Evolutionary conservation across 2,888 invertebrate genomes (phyloP), one percentile per base, ranked within the genome.

Genomic region (Agonopterix subpropinquella): DNA sequence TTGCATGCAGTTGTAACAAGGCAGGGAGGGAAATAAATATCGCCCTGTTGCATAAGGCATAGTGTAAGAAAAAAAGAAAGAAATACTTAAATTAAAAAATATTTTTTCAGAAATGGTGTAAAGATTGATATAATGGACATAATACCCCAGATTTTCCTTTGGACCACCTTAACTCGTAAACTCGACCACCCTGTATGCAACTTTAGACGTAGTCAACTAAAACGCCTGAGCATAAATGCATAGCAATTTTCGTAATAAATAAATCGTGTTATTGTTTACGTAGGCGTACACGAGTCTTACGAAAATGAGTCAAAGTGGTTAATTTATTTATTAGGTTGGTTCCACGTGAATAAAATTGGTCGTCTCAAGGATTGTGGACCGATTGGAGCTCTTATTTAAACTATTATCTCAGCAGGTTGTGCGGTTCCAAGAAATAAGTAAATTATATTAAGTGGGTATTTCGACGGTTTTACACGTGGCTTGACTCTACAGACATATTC

Each of bases 261-360:
- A 42, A 11, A 42, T 11, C 11, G n/a, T 11, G 42, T 5, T 42
- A 11, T n/a, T n/a, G 39, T 39, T 39, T 44, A 47, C 45, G 65
- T 67, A 65, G 69, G 68, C 64, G 68, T 70, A 66, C 68, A 68
- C 68, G 67, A 54, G 66, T 36, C 45, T 41, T 8, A 13, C 18
- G 36, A 15, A 11, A n/a, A 53, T 15, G 36, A 15, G 18, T 48
- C 44, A 11, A 28, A 36, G n/a, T 9, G 13, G 28, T 36, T 36
- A 43, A 28, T 28, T 37, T 47, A 43, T 36, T 42, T 42, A 42
- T 45, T 47, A 35, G 42, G 11, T 10, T 41, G 37, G 42, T 36
- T 45, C 44, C 52, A 49, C 52, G 52, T 49, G 52, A 35, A 41
- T 11, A 43, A 11, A 44, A 49, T 52, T 42, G n/a, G 11, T 0